Evolutionary conservation across 2,797 vertebrate species (phyloP).

Genomic region (Oreonectes daqikongensis): DNA sequence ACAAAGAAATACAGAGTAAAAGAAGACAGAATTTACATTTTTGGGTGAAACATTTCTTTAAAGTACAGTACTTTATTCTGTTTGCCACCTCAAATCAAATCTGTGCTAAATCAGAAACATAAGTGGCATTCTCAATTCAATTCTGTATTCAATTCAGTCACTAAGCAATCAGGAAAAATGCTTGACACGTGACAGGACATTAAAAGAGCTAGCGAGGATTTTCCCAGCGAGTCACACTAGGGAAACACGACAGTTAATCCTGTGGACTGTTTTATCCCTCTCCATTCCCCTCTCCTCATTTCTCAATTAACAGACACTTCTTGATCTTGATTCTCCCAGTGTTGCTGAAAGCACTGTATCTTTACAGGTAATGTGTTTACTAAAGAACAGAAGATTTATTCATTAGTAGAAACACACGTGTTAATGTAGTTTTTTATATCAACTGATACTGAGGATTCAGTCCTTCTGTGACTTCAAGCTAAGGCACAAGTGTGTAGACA

Average conservation of each 20-base stretch:
- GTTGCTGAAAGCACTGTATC: not conserved
- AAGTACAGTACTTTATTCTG: not conserved
- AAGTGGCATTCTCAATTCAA: not conserved
- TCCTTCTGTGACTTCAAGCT: conserved; percentile 4
- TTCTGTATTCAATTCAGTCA: not conserved
- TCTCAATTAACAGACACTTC: conserved; percentile 51
- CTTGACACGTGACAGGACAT: conserved; percentile 1
- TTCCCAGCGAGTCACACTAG: conserved; percentile 18
- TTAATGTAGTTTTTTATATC: not conserved
- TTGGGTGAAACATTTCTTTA: no score
- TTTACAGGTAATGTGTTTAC: not conserved
- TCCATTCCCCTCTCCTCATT: conserved; percentile 10
- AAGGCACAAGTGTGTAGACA: conserved; percentile 6
- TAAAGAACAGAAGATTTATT: not conserved
- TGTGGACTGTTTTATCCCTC: conserved; percentile 19
- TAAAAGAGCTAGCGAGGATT: conserved; percentile 33
- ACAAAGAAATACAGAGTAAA: no score
- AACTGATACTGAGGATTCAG: conserved; percentile 12
- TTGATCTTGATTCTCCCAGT: not conserved
- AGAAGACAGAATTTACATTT: no score
- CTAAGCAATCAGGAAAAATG: conserved; percentile 24
- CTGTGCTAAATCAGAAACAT: not conserved
- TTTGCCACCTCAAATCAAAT: not conserved
- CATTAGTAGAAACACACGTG: not conserved
- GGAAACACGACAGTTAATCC: conserved; percentile 40